Evolutionary conservation across 2,113 vertebrate species (phyloP).

Genomic region (Willisornis vidua): DNA sequence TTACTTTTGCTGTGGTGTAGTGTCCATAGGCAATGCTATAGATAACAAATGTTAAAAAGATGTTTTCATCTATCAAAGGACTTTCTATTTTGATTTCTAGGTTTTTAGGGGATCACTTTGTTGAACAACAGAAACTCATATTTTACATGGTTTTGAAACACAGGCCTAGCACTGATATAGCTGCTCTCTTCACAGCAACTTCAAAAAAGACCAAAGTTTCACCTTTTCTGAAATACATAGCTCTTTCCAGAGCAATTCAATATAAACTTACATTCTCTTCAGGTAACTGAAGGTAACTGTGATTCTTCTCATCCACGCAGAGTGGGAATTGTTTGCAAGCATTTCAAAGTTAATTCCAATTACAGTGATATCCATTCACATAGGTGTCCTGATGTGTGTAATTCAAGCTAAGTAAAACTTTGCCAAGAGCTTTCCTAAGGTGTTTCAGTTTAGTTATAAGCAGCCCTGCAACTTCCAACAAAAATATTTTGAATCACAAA

Average conservation of each 20-base stretch:
- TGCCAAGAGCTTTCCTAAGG: background rate
- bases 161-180: background rate
- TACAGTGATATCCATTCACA: background rate
- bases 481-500: background rate
- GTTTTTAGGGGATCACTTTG: background rate
- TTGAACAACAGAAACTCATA: background rate
- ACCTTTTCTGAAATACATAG: background rate
- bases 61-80: constrained; percentile 14
- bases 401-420: background rate
- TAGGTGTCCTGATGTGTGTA: background rate
- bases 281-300: background rate
- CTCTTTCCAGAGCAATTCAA: background rate
- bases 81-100: constrained; percentile 12
- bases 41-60: background rate
- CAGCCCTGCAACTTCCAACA: background rate
- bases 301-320: background rate
- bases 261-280: background rate
- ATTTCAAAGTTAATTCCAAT: background rate
- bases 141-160: constrained; percentile 14
- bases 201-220: background rate
- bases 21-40: background rate
- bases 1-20: background rate
- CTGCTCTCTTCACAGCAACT: background rate
- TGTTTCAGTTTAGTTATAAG: background rate
- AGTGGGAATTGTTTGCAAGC: background rate